A percentile compares a stretch with the other conserved stretches of the same genome.
These are phyloP conservation scores for Pammene aurita DNA, from an alignment of 2,888 invertebrate species.

Conservation along the genomic window DNA sequence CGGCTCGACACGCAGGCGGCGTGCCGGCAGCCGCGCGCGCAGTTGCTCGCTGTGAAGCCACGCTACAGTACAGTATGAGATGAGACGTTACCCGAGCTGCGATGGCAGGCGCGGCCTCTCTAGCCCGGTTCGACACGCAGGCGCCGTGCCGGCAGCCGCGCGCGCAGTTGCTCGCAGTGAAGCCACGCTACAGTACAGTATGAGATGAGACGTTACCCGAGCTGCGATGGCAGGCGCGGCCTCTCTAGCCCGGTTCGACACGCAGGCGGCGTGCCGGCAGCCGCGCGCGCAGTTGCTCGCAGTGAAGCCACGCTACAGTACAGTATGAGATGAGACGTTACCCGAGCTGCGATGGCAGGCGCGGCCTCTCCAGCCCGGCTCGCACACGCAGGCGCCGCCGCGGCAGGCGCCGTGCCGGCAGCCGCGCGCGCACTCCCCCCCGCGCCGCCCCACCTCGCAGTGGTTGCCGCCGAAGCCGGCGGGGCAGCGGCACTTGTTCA, in stretches of 20 bases:
- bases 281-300: too few species aligned
- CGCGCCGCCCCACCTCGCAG: slow-evolving; percentile 93
- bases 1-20: slow-evolving; percentile 90
- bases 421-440: slow-evolving; percentile 88
- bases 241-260: slow-evolving; percentile 93
- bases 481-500: slow-evolving; percentile 94
- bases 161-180: too few species aligned
- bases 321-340: slow-evolving; percentile 57
- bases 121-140: slow-evolving; percentile 92
- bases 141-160: slow-evolving; percentile 86
- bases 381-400: slow-evolving; percentile 89
- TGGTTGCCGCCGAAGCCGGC: slow-evolving; percentile 93
- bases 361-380: slow-evolving; percentile 92
- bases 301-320: too few species aligned
- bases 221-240: slow-evolving; percentile 91
- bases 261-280: slow-evolving; percentile 87
- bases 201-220: too few species aligned
- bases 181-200: too few species aligned
- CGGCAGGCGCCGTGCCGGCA: slow-evolving; percentile 91
- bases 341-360: slow-evolving; percentile 90
- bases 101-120: slow-evolving; percentile 91
- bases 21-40: too few species aligned
- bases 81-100: slow-evolving; percentile 87
- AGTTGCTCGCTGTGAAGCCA: too few species aligned
- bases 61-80: too few species aligned